Evolutionary conservation across 2,113 vertebrate species (phyloP), one percentile per base, ranked within the genome.

Genomic region (Datnioides undecimradiatus): DNA sequence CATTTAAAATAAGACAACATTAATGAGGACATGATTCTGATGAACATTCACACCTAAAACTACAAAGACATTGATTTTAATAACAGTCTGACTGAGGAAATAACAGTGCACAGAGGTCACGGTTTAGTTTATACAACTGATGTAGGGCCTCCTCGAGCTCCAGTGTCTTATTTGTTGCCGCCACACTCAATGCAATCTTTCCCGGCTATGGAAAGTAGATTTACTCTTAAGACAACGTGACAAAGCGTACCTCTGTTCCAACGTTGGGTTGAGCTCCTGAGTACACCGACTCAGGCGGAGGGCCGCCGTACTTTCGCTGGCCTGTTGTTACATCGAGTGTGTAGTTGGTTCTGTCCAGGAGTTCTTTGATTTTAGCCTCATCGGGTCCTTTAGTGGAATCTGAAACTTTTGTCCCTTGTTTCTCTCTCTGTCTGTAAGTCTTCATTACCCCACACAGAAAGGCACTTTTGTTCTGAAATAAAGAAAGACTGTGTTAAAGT

Each of bases 371-470:
- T 93, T 98, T 99, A 59, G 96, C 93, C 91, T 99, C 98, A 88
- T 99, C 98, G 82, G 98, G 98, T 94, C 98, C 98, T 96, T 99
- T 99, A 80, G 93, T 97, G 88, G 97, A 94, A 69, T 99, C 97
- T 66, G 97, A 93, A 76, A 98, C 97, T 95, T 99, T 99, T 87
- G 97, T 96, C 92, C 97, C 98, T 90, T 99, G 97, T 94, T 99
- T 99, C 95, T 99, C 98, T 91, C 97, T 95, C 95, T 99, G 98
- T 84, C 98, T 95, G 66, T 99, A 99, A 2, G 98, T 99, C 96
- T 99, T 99, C 98, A 99, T 99, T 83, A 99, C 98, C 73, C 98
- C 98, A 93, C 98, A 99, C 91, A 99, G 97, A 94, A 99, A 99
- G 95, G 98, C 98, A 97, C 98, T 99, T 98, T 99, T 99, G 94